Conservation (phyloP, 1,140 invertebrate genomes). For the Ceratitis capitata region DNA sequence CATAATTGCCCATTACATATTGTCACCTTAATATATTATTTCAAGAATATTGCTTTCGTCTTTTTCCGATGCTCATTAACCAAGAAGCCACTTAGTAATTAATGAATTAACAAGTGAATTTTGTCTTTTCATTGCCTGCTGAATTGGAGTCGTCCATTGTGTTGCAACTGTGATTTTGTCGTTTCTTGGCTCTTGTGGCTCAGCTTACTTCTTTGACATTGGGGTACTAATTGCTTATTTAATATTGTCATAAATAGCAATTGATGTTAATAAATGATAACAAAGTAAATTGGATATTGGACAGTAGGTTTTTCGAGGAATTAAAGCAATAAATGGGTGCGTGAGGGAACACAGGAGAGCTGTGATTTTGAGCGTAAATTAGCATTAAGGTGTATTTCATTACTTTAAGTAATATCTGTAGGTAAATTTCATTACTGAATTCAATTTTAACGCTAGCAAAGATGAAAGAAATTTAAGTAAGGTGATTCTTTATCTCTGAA, state of each 20-base stretch:
- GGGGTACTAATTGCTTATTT: neutral
- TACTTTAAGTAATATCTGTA: neutral
- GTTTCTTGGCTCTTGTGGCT: neutral
- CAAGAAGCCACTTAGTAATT: neutral
- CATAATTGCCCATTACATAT: neutral
- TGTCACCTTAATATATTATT: neutral
- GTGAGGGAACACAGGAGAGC: neutral
- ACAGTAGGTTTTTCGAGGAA: neutral
- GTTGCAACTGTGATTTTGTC: constrained; percentile 3
- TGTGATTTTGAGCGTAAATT: no score
- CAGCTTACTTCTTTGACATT: neutral
- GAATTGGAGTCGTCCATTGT: neutral
- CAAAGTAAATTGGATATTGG: neutral
- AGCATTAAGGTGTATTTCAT: neutral
- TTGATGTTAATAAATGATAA: neutral
- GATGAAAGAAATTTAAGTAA: no score
- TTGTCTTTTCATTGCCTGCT: neutral
- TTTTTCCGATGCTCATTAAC: neutral
- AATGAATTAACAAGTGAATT: neutral
- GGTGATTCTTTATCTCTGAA: no score
- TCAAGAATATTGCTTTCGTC: neutral
- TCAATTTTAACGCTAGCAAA: neutral
- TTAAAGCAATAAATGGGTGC: neutral
- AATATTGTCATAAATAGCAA: neutral
- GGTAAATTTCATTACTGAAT: no score